A percentile compares a stretch with the other conserved stretches of the same genome.
phyloP scores from a whole-genome alignment of 2,888 invertebrate genomes.

The Xestia sexstrigata region DNA sequence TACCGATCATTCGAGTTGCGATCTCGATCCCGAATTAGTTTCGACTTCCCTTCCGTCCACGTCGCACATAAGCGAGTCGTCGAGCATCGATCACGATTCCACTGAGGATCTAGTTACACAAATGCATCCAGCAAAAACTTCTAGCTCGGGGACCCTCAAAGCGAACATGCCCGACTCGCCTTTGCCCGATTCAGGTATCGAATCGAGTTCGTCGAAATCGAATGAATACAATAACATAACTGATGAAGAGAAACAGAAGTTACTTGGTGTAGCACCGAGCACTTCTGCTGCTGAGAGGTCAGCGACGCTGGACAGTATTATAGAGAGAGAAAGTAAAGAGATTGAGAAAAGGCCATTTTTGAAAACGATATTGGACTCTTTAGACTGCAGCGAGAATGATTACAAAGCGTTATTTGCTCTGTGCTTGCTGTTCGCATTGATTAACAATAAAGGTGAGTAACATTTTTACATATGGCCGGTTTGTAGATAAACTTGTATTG shows the following conservation, averaged over 20 bases:
- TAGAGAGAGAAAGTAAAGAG: constrained; percentile 83
- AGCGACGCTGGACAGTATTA: constrained; percentile 77
- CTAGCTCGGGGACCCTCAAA: constrained; percentile 67
- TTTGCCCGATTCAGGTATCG: constrained; percentile 86
- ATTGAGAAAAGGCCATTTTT: constrained; percentile 94
- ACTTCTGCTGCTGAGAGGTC: constrained; percentile 73
- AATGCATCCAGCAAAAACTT: constrained; percentile 76
- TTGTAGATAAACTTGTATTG: constrained; percentile 34
- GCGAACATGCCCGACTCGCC: constrained; percentile 89
- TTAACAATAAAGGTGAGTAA: constrained; percentile 96
- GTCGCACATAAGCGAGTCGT: constrained; percentile 88
- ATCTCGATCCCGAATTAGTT: constrained; percentile 88
- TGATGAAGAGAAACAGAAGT: constrained; percentile 97
- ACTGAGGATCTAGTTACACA: constrained; percentile 88
- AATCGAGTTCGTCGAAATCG: constrained; percentile 83
- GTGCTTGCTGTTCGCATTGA: constrained; percentile 97
- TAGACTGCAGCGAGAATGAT: constrained; percentile 98
- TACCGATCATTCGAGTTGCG: constrained; percentile 88
- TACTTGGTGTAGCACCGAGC: constrained; percentile 76
- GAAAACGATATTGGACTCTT: constrained; percentile 96
- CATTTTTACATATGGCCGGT: constrained; percentile 39
- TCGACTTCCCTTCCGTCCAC: constrained; percentile 89
- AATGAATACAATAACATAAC: constrained; percentile 94
- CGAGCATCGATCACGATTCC: constrained; percentile 87
- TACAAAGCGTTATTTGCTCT: constrained; percentile 97